Evolutionary conservation across 2,888 invertebrate species (phyloP).

Genomic region (Cheilosia pagana): DNA sequence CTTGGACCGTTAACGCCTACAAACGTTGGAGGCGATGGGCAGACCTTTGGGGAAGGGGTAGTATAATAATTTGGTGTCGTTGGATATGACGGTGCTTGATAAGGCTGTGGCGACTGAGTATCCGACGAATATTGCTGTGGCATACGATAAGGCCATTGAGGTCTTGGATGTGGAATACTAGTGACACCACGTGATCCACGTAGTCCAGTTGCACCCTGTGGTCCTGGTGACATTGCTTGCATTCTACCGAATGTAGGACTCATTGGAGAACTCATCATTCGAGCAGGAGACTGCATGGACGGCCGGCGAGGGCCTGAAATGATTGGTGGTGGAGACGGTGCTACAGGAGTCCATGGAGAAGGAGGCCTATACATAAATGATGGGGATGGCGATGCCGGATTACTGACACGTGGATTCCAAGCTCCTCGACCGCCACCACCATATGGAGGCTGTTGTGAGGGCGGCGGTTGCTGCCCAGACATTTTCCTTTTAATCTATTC

Average conservation of each 20-base stretch:
- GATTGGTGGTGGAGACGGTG: constrained; percentile 89
- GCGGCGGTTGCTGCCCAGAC: constrained; percentile 82
- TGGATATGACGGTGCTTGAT: constrained; percentile 79
- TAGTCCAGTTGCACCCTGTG: constrained; percentile 83
- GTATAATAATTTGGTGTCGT: constrained; percentile 76
- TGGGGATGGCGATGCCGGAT: constrained; percentile 84
- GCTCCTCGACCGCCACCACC: constrained; percentile 81
- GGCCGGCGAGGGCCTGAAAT: constrained; percentile 86
- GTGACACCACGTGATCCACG: constrained; percentile 82
- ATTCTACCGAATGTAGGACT: constrained; percentile 77
- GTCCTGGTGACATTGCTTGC: constrained; percentile 85
- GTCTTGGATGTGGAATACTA: constrained; percentile 87
- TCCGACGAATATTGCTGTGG: constrained; percentile 80
- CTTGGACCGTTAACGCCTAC: constrained; percentile 81
- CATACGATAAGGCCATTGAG: constrained; percentile 85
- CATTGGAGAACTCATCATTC: constrained; percentile 77
- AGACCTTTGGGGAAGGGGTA: constrained; percentile 59
- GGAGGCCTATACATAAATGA: constrained; percentile 89
- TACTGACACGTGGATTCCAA: constrained; percentile 82
- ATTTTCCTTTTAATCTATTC: constrained; percentile 75
- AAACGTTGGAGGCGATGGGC: constrained; percentile 78
- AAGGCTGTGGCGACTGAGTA: constrained; percentile 83
- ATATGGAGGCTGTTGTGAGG: constrained; percentile 78
- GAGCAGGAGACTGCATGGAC: constrained; percentile 81
- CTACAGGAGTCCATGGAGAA: constrained; percentile 87